These are phyloP conservation scores for Dunckerocampus dactyliophorus DNA, from an alignment of 2,113 vertebrate species.

Conservation along the genomic window DNA sequence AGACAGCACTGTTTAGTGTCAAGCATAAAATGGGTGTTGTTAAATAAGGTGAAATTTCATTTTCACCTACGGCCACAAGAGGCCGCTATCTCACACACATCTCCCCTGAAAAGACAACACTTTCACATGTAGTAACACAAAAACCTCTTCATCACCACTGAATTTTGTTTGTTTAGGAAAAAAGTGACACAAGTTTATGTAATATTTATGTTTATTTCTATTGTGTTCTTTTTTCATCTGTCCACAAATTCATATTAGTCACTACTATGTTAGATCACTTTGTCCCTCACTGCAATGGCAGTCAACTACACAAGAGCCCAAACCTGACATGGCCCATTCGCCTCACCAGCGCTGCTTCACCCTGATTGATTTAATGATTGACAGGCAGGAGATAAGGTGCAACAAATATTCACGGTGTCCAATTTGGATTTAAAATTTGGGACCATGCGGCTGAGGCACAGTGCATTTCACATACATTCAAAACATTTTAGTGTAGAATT, in stretches of 20 bases:
- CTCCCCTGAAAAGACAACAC: too few relatives aligned
- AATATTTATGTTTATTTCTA: too few relatives aligned
- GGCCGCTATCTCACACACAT: too few relatives aligned
- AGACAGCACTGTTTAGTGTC: too few relatives aligned
- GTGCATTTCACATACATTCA: constrained; percentile 1
- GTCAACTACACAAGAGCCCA: constrained; percentile 76
- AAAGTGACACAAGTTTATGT: too few relatives aligned
- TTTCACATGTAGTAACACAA: too few relatives aligned
- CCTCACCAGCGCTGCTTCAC: constrained; percentile 19
- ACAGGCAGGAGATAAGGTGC: constrained; percentile 44
- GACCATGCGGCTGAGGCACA: not conserved
- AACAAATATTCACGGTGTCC: constrained; percentile 20
- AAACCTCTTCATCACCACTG: too few relatives aligned
- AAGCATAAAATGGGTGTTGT: too few relatives aligned
- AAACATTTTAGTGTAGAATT: constrained; percentile 14
- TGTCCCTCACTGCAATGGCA: constrained; percentile 78
- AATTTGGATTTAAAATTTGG: not conserved
- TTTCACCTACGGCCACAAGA: too few relatives aligned
- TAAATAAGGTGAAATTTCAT: too few relatives aligned
- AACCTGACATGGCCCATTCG: constrained; percentile 58
- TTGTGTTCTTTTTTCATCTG: too few relatives aligned
- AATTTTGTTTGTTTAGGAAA: too few relatives aligned
- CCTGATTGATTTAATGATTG: constrained; percentile 24
- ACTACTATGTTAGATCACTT: constrained; percentile 79
- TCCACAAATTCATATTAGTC: constrained; percentile 72